Percentiles rank a stretch among this genome's conserved stretches.
These are phyloP conservation scores for Tokudaia muenninki DNA, from an alignment of 2,797 vertebrate genomes.

Conservation along the genomic window DNA sequence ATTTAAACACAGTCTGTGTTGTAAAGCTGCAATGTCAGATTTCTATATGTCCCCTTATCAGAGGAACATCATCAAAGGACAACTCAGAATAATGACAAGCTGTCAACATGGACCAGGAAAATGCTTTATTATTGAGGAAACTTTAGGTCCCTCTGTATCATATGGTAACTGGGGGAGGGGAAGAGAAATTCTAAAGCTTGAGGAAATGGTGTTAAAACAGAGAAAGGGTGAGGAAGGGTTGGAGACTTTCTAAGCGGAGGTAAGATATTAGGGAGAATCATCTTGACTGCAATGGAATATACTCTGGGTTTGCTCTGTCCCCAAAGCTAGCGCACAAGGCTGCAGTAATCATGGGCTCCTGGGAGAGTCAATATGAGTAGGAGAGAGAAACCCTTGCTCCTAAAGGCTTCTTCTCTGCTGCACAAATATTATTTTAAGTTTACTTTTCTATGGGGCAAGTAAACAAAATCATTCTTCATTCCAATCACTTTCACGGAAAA, in stretches of 20 bases:
- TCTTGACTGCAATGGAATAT: neutral
- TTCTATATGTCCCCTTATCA: neutral
- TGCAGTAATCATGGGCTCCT: neutral
- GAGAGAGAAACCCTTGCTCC: neutral
- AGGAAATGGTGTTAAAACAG: neutral
- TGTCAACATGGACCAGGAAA: neutral
- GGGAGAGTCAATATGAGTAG: neutral
- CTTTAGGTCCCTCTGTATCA: neutral
- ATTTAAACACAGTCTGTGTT: neutral
- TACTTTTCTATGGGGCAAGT: slow-evolving; percentile 27
- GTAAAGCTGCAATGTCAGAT: neutral
- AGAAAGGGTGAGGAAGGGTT: neutral
- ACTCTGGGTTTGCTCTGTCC: neutral
- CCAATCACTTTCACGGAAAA: slow-evolving; percentile 8
- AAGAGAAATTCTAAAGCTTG: neutral
- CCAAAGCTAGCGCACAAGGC: neutral
- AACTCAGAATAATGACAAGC: neutral
- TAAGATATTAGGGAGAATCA: neutral
- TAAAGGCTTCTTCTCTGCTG: neutral
- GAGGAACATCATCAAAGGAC: neutral
- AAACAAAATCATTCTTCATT: slow-evolving; percentile 43
- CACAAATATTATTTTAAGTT: slow-evolving; percentile 34
- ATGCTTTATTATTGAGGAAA: neutral
- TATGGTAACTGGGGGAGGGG: neutral
- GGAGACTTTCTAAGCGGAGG: neutral